A percentile compares a stretch with the other conserved stretches of the same genome.
phyloP scores from a whole-genome alignment of 2,797 vertebrate species.

The Chromis chromis region DNA sequence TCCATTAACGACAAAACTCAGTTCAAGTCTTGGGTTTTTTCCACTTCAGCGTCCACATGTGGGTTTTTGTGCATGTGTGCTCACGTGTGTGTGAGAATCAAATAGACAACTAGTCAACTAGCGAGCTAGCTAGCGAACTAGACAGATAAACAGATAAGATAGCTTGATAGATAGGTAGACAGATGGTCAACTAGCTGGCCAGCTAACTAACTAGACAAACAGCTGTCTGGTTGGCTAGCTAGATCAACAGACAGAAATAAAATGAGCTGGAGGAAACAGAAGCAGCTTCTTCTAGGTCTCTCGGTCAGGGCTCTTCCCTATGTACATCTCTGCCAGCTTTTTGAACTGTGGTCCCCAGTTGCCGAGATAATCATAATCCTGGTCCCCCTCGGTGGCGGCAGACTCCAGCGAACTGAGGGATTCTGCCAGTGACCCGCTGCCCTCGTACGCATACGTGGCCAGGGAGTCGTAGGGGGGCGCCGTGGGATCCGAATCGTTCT shows the following conservation, averaged over 20 bases:
- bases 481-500: conserved; percentile 93
- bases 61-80: conserved; percentile 27
- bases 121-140: conserved; percentile 74
- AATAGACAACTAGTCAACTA: conserved; percentile 69
- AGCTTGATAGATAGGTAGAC: conserved; percentile 75
- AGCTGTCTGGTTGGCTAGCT: conserved; percentile 61
- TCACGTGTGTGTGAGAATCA: conserved; percentile 42
- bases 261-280: conserved; percentile 26
- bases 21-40: conserved; percentile 63
- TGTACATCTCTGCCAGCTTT: conserved; percentile 98
- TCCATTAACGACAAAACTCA: conserved; percentile 57
- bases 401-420: conserved; percentile 97
- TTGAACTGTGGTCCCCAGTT: conserved; percentile 97
- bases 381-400: conserved; percentile 92
- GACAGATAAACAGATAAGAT: conserved; percentile 71
- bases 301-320: conserved; percentile 92
- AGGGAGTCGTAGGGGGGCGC: conserved; percentile 97
- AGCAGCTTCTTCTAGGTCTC: conserved; percentile 82
- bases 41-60: conserved; percentile 41
- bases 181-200: conserved; percentile 54
- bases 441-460: conserved; percentile 98
- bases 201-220: conserved; percentile 63
- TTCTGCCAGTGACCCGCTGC: conserved; percentile 93
- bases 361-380: conserved; percentile 97
- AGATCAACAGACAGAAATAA: conserved; percentile 55